A percentile compares a stretch with the other conserved stretches of the same genome.
Evolutionary conservation across 2,113 vertebrate species (phyloP).

Genomic region (Pelusios castaneus): DNA sequence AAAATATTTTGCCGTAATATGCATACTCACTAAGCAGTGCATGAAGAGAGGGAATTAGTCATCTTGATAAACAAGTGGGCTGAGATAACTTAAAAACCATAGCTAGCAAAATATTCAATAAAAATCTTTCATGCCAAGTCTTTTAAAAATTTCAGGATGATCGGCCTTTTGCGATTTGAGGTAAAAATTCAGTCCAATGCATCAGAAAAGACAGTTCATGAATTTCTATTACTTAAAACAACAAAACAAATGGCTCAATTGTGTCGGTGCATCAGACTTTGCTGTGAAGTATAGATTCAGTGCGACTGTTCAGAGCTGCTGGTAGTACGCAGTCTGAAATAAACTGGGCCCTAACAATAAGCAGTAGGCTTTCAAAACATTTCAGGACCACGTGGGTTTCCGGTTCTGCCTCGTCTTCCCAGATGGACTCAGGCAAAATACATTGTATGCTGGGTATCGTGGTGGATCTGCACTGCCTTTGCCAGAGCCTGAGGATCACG

Average conservation of each 20-base stretch:
- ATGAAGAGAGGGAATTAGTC: conserved; percentile 68
- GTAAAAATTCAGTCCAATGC: conserved; percentile 88
- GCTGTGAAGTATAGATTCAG: conserved; percentile 79
- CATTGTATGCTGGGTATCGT: conserved; percentile 99
- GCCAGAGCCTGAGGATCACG: conserved; percentile 96
- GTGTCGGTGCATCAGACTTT: conserved; percentile 83
- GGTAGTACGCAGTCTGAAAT: conserved; percentile 84
- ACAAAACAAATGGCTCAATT: conserved; percentile 92
- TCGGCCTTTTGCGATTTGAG: conserved; percentile 81
- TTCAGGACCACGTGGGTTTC: conserved; percentile 69
- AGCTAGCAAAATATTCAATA: conserved; percentile 82
- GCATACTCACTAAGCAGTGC: conserved; percentile 75
- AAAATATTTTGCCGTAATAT: conserved; percentile 62
- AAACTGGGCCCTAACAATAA: conserved; percentile 62
- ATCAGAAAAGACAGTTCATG: conserved; percentile 83
- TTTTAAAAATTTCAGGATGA: conserved; percentile 81
- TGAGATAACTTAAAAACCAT: conserved; percentile 71
- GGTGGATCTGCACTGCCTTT: conserved; percentile 99
- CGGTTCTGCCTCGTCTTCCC: conserved; percentile 55
- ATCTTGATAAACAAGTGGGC: conserved; percentile 70
- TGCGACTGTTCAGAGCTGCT: conserved; percentile 87
- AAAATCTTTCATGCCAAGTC: conserved; percentile 81
- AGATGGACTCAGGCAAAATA: conserved; percentile 92
- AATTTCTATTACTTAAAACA: conserved; percentile 74
- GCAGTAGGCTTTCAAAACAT: conserved; percentile 64